These are phyloP conservation scores for Amaurobius ferox DNA, from an alignment of 2,888 invertebrate genomes.

Conservation along the genomic window DNA sequence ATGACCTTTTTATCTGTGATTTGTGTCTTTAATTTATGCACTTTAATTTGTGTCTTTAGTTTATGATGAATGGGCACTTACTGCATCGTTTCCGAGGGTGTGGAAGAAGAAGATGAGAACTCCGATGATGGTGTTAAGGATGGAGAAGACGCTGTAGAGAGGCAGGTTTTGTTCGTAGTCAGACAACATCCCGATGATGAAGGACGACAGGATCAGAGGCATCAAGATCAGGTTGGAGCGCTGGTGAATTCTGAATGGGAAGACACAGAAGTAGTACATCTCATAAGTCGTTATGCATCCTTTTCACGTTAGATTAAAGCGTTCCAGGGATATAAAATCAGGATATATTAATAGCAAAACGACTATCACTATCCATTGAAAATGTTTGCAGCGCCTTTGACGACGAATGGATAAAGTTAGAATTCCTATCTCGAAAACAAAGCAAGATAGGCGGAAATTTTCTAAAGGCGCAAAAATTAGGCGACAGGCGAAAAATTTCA, in stretches of 20 bases:
- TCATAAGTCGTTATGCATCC: no score
- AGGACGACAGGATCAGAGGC: slow-evolving; percentile 75
- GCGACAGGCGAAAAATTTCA: no score
- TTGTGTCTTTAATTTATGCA: neutral
- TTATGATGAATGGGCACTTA: slow-evolving; percentile 37
- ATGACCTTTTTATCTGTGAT: neutral
- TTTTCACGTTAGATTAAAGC: no score
- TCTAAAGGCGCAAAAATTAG: no score
- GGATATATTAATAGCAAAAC: no score
- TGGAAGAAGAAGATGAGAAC: slow-evolving; percentile 75
- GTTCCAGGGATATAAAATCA: no score
- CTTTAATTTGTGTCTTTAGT: neutral
- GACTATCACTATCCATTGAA: no score
- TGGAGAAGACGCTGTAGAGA: slow-evolving; percentile 75
- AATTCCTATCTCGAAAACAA: no score
- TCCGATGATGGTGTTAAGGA: slow-evolving; percentile 75
- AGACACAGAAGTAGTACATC: no score
- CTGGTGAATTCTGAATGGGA: slow-evolving; percentile 74
- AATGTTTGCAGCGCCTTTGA: no score
- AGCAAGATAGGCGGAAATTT: no score
- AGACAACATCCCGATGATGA: slow-evolving; percentile 75
- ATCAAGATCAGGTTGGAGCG: slow-evolving; percentile 75
- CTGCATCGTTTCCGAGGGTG: slow-evolving; percentile 75
- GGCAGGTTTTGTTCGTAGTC: slow-evolving; percentile 75
- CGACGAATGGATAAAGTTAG: no score